Base-by-base conservation (phyloP, 2,113 vertebrate genomes). In the Procapra przewalskii region DNA sequence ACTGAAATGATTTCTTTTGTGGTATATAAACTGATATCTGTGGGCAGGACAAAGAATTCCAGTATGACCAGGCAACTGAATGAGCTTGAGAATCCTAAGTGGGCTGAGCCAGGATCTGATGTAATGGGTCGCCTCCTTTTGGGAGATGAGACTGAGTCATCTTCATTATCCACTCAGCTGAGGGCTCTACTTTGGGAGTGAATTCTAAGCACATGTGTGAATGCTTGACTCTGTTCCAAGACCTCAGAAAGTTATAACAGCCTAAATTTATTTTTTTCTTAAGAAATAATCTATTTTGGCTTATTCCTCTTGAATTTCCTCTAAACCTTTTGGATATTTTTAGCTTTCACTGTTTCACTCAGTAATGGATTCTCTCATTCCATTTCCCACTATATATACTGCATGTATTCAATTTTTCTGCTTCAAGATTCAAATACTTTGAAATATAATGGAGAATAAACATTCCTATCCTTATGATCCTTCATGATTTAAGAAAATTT, bases 341-440 rank as follows among this genome's bases (percentile, higher is more conserved):
- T 45, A 62, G 17, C 31, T 92, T 75, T 25, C 40, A 10, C 13
- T 71, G 27, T 67, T 92, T 96, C 71, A 40, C 29, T 89, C 79
- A 95, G 14, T 43, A 94, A 86, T 43, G 5, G 62, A 23, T 77
- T 55, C 64, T 90, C 50, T 94, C 31, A 89, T 23, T 79, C 75
- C 27, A 55, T 88, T 77, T 62, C 14, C 3, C 43, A 93, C 25
- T n/a, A 11, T 77, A 16, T 13, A n/a, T 92, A 89, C 40, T 77
- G 59, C 23, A 91, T 67, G 17, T 36, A n/a, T 87, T 84, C 77
- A 89, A 67, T 16, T 88, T 96, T 89, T 82, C 50, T 90, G 54
- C 79, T 83, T 88, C 21, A 90, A 64, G 36, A 79, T 52, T 93
- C 81, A 97, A 83, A 75, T 89, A 89, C 27, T 89, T 81, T 85